These are phyloP conservation scores for Macrophya annulata DNA, from an alignment of 2,888 invertebrate species.

Conservation along the genomic window DNA sequence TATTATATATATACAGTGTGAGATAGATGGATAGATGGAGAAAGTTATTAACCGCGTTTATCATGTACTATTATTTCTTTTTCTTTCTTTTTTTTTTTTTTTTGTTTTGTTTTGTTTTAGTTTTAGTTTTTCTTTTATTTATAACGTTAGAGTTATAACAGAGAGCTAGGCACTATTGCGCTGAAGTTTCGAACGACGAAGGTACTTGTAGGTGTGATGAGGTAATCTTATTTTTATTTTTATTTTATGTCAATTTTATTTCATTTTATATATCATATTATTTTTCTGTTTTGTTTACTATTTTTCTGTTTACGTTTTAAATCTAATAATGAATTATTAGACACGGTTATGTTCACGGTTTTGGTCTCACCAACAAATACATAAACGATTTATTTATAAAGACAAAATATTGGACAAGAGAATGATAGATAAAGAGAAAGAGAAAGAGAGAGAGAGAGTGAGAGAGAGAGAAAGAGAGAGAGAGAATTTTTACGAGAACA, in stretches of 20 bases:
- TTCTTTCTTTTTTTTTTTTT: conserved; percentile 31
- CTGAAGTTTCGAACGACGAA: conserved; percentile 76
- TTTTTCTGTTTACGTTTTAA: not conserved
- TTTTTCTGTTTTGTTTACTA: not conserved
- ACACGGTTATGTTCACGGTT: not conserved
- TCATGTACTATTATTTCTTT: not conserved
- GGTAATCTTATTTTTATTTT: conserved; percentile 71
- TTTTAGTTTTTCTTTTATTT: conserved; percentile 31
- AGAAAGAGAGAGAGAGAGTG: not conserved
- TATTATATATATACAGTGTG: not conserved
- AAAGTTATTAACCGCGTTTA: not conserved
- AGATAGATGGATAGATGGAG: not conserved
- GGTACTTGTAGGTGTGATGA: conserved; percentile 77
- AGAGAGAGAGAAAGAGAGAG: not conserved
- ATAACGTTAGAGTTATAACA: conserved; percentile 60
- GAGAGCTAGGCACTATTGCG: conserved; percentile 77
- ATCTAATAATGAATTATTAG: not conserved
- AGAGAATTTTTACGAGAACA: no score
- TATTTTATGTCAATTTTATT: not conserved
- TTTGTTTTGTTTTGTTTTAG: conserved; percentile 30
- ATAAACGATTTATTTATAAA: not conserved
- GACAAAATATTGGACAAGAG: not conserved
- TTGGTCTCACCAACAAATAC: not conserved
- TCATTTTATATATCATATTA: not conserved
- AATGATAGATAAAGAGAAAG: not conserved